These are phyloP conservation scores for Mirounga angustirostris DNA, from an alignment of 2,113 vertebrate genomes.

Conservation along the genomic window DNA sequence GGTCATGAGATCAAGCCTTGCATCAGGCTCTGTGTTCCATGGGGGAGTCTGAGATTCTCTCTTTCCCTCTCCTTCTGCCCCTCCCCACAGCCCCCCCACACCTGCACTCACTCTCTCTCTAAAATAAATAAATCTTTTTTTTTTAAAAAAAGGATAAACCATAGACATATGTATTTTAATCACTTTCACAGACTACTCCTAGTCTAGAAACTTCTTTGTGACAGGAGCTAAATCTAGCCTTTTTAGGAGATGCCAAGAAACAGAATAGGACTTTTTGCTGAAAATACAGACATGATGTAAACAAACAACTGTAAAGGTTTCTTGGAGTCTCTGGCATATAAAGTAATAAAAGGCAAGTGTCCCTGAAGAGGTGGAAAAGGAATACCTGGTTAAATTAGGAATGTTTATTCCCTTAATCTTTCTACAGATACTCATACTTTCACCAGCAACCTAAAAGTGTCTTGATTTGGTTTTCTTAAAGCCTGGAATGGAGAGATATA, in stretches of 20 bases:
- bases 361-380: not conserved
- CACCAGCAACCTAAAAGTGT: not conserved
- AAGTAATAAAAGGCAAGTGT: not conserved
- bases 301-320: constrained; percentile 14
- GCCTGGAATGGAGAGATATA: not conserved
- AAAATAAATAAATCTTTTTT: not conserved
- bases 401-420: not conserved
- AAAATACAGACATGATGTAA: constrained; percentile 36
- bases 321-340: not conserved
- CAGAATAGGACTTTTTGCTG: not conserved
- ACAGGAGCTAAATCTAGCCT: not conserved
- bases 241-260: constrained; percentile 1
- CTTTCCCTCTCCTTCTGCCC: not conserved
- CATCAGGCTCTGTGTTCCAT: not conserved
- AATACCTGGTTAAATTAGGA: not conserved
- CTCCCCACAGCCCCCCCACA: not conserved
- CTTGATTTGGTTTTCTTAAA: constrained; percentile 22
- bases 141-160: not conserved
- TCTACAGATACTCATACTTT: not conserved
- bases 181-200: not conserved
- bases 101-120: not conserved
- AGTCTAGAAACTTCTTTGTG: not conserved
- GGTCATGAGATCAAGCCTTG: not conserved
- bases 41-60: not conserved
- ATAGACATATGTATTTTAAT: not conserved